Evolutionary conservation across 2,113 vertebrate genomes (phyloP), one percentile per base, ranked within the genome.

Genomic region (Vulpes lagopus): DNA sequence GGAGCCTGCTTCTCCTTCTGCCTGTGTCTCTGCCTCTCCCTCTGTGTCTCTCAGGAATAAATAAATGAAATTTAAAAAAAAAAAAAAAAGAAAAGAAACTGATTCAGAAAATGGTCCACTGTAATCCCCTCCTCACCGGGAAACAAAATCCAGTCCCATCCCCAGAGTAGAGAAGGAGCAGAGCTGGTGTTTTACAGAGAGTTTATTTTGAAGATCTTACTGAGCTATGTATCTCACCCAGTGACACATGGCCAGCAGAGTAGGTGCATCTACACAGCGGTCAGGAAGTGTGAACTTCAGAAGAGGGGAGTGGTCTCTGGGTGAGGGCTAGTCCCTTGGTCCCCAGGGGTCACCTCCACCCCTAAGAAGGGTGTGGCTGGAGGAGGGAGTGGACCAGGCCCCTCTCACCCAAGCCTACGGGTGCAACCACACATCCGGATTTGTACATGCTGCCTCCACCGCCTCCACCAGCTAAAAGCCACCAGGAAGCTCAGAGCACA

Each of bases 191-290:
- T 60, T 27, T 78, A 17, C 32, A 53, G 43, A 49, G 69, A 38
- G 59, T 92, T 43, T 59, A 8, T 43, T 11, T 10, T 4, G 3
- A 51, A 53, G 55, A 6, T n/a, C 32, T 27, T 4, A 6, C 0
- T 6, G 14, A 83, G 35, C 8, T 27, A 2, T 1, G 6, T 2
- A n/a, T 1, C 55, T 17, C 23, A 15, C 22, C 3, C 35, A 4
- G 0, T 0, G 19, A 8, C 60, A 57, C 59, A 2, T 0, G 10
- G 19, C 23, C n/a, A 6, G 53, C 9, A 16, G 25, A 10, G 2
- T 0, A 1, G 2, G 11, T 15, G 43, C 27, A 2, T 49, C 51
- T 62, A 38, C 1, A 1, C 0, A 2, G 76, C 5, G 2, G 10
- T 53, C 91, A 23, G 38, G 2, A 62, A 81, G 20, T 14, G 23